Base-by-base conservation (phyloP, 2,113 vertebrate genomes). In the Aphelocoma coerulescens region DNA sequence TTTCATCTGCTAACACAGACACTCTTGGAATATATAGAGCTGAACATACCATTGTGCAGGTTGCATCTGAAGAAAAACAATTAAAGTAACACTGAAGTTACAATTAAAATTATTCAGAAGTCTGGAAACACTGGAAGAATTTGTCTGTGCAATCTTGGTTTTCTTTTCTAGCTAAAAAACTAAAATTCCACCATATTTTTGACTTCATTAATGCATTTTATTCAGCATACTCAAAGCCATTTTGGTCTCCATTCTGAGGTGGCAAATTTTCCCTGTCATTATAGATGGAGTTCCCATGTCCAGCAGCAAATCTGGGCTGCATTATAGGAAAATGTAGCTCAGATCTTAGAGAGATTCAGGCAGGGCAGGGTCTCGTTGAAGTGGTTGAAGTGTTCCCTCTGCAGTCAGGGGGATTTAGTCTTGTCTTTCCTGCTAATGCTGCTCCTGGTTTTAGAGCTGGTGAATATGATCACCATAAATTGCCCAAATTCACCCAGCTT, bases 401-500 rank as follows among this genome's bases (percentile, higher is more conserved):
- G 37, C 13, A 77, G 13, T 5, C 63, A 54, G 18, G 5, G 9
- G 3, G 13, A 19, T 78, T 82, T 21, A 30, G 1, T 39, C 16
- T 3, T 41, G 3, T 11, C 22, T 69, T 35, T 58, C 20, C 20
- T 43, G 23, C 6, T 32, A 18, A 72, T 68, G 54, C 63, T 21
- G 0, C 19, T 71, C 18, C 23, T 76, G 48, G 8, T 20, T 71
- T 79, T 62, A 57, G 10, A 15, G 2, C 5, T 48, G n/a, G 35
- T n/a, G 46, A 43, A 51, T 41, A 48, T 37, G 43, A 61, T 32
- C 46, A 72, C 4, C 22, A 46, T 21, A 1, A 43, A 41, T 7
- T 28, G 8, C 9, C 14, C 23, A 32, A 51, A 17, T 37, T 69
- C 27, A 54, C 4, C 3, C 0, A 0, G 19, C 3, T 78, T 78